Conservation (phyloP, 2,888 invertebrate genomes). For the Tromatobia lineatoria region DNA sequence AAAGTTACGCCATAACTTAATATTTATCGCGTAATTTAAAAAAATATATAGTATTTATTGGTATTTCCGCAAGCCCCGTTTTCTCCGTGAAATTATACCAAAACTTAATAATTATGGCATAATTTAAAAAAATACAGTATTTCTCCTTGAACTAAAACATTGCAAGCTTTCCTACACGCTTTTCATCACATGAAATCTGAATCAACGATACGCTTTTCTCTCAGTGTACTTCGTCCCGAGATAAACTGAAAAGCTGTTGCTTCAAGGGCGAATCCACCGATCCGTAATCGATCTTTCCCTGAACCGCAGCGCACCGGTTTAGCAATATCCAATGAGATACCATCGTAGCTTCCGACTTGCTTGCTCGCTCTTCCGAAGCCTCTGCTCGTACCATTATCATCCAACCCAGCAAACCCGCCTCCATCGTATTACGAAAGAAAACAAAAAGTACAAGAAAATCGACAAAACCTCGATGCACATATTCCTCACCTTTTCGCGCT, state of each 20-base stretch:
- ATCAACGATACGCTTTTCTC: too few relatives aligned
- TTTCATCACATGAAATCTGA: too few relatives aligned
- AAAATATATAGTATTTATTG: too few relatives aligned
- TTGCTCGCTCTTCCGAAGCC: constrained; percentile 21
- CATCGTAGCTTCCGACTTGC: constrained; percentile 36
- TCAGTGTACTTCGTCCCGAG: too few relatives aligned
- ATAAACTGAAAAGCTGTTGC: not conserved
- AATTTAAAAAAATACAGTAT: too few relatives aligned
- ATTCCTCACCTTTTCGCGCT: not conserved
- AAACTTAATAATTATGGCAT: too few relatives aligned
- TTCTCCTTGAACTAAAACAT: too few relatives aligned
- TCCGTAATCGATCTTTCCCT: constrained; percentile 33
- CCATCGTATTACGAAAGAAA: not conserved
- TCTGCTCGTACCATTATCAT: not conserved
- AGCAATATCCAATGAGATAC: constrained; percentile 14
- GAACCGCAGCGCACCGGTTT: constrained; percentile 11
- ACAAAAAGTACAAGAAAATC: not conserved
- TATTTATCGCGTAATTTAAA: too few relatives aligned
- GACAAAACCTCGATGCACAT: not conserved
- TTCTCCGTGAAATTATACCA: too few relatives aligned
- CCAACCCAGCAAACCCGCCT: not conserved
- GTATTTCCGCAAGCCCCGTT: too few relatives aligned
- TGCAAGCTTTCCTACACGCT: too few relatives aligned
- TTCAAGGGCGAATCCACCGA: constrained; percentile 1
- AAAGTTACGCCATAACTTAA: too few relatives aligned